Evolutionary conservation across 2,113 vertebrate species (phyloP).

Genomic region (Amazona vittata): DNA sequence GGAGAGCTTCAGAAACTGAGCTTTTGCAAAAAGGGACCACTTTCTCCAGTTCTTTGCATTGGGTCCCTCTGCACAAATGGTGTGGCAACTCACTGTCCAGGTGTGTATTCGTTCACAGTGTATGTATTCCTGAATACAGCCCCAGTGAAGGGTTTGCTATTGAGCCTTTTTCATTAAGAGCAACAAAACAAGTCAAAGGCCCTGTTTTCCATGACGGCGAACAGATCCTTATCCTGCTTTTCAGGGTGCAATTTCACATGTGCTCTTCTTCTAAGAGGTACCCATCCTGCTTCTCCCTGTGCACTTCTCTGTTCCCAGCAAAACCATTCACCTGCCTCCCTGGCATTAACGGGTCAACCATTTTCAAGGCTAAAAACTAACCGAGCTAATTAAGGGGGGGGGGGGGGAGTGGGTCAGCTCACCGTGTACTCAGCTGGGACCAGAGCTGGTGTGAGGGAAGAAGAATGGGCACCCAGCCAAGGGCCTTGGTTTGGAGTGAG

Average conservation of each 20-base stretch:
- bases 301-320: rapidly evolving
- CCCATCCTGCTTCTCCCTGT: rapidly evolving
- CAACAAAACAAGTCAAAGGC: not conserved
- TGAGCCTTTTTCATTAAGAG: not conserved
- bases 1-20: not conserved
- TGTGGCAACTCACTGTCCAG: not conserved
- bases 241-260: not conserved
- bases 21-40: not conserved
- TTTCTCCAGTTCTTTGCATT: not conserved
- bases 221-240: not conserved
- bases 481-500: not conserved
- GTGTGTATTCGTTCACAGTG: not conserved
- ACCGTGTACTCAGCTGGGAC: not conserved
- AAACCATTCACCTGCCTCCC: not conserved
- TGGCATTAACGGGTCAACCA: not conserved
- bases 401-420: not conserved
- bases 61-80: rapidly evolving
- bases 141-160: not conserved
- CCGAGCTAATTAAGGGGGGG: not conserved
- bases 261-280: not conserved
- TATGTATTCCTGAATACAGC: not conserved
- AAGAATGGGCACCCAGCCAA: not conserved
- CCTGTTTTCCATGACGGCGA: not conserved
- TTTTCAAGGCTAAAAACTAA: not conserved
- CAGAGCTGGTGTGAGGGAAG: not conserved